Evolutionary conservation across 1,140 invertebrate genomes (phyloP), one percentile per base, ranked within the genome.

Genomic region (Cyphomyrmex costatus): DNA sequence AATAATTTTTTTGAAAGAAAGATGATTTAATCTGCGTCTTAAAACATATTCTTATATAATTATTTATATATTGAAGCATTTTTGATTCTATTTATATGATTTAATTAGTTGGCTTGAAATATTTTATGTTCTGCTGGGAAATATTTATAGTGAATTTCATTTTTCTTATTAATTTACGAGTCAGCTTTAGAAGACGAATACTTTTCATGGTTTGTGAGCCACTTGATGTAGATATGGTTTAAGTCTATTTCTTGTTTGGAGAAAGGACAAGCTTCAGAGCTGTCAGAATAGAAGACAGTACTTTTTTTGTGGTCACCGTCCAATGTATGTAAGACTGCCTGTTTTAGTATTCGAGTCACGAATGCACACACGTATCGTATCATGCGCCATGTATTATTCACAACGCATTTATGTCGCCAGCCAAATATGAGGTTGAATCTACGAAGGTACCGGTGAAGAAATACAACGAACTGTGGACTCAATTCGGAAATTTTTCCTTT

Each of bases 301-400:
- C 30, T 85, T 76, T 74, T n/a, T 80, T 68, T 66, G 73, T 86
- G 84, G 65, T 85, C 82, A 85, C 73, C 42, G 30, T 1, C 16
- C 53, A 10, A 83, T 27, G 65, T 70, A 60, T n/a, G 33, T 80
- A 80, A 82, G 24, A 49, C 46, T 10, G 21, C 24, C 68, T 74
- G 53, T 42, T 86, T 86, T 74, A 51, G 58, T 73, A 86, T 86
- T 83, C 68, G 79, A 66, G 53, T 42, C 85, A 83, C 79, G 79
- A 68, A 61, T 56, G 49, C 79, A 74, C 68, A 83, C 66, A 63
- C 36, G 56, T 85, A 85, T 85, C 74, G 33, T 8, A 80, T 68
- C 56, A 65, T 82, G 56, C 66, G 78, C 53, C 53, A 86, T 86
- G 78, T 86, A 84, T 86, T 86, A 86, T 86, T 86, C 85, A 86